Conservation (phyloP, 2,113 vertebrate species). For the Oncorhynchus clarkii region DNA sequence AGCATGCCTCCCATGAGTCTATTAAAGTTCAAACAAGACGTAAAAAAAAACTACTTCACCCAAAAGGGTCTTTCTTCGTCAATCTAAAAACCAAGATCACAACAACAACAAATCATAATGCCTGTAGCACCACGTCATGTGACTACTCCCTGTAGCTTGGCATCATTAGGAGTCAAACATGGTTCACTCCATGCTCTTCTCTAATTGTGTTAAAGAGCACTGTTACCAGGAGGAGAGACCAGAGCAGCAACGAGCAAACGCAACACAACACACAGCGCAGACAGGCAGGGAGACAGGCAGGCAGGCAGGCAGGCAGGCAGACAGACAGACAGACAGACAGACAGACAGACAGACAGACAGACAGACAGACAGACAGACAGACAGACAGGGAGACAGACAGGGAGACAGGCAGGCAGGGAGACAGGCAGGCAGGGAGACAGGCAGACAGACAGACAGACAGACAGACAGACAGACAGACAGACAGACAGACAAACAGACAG, state of each 20-base stretch:
- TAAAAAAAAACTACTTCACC: constrained; percentile 42
- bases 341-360: too few relatives aligned
- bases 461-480: background rate
- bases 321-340: too few relatives aligned
- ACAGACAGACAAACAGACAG: constrained; percentile 56
- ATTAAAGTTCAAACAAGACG: constrained; percentile 79
- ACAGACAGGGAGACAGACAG: too few relatives aligned
- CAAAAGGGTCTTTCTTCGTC: constrained; percentile 53
- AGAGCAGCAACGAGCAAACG: constrained; percentile 75
- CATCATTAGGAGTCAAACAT: constrained; percentile 93
- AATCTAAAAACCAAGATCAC: constrained; percentile 39
- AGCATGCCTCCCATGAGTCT: constrained; percentile 63
- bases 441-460: background rate
- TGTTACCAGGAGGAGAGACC: constrained; percentile 82
- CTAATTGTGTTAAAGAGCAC: constrained; percentile 97
- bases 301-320: too few relatives aligned
- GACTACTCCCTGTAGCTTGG: constrained; percentile 86
- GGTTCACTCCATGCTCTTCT: constrained; percentile 81
- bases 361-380: too few relatives aligned
- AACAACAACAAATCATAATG: constrained; percentile 18
- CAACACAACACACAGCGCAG: constrained; percentile 38
- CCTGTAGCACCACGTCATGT: constrained; percentile 57
- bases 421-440: too few relatives aligned
- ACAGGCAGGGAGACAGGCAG: background rate
- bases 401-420: too few relatives aligned